A percentile compares a stretch with the other conserved stretches of the same genome.
Evolutionary conservation across 2,888 invertebrate genomes (phyloP).

Genomic region (Mimachlamys varia): DNA sequence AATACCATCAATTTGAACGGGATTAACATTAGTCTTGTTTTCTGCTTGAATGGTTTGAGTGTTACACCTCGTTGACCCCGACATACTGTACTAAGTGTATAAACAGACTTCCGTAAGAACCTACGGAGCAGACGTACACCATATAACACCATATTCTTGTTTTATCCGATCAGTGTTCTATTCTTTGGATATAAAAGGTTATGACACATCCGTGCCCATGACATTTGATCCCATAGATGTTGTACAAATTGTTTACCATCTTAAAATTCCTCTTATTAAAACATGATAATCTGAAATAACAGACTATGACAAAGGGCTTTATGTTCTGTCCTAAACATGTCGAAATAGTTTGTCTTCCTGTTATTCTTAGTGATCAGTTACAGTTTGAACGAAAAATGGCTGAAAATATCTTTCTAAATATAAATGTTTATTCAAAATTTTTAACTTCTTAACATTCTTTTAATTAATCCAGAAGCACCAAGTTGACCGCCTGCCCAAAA

Average conservation of each 20-base stretch:
- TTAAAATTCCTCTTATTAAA: constrained; percentile 15
- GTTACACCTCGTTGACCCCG: background rate
- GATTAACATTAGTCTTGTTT: constrained; percentile 3
- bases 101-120: background rate
- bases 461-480: background rate
- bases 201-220: background rate
- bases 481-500: background rate
- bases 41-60: background rate
- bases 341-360: background rate
- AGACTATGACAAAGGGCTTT: background rate
- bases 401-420: background rate
- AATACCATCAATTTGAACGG: constrained; percentile 28
- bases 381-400: background rate
- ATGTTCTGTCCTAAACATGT: background rate
- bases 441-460: background rate
- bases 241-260: background rate
- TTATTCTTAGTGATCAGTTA: background rate
- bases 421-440: background rate
- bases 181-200: background rate
- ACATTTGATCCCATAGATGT: background rate
- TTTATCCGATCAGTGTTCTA: background rate
- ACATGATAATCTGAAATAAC: background rate
- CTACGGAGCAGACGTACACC: background rate
- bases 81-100: background rate
- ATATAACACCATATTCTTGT: background rate